Conservation (phyloP, 2,888 invertebrate species). For the Lasiommata megera region DNA sequence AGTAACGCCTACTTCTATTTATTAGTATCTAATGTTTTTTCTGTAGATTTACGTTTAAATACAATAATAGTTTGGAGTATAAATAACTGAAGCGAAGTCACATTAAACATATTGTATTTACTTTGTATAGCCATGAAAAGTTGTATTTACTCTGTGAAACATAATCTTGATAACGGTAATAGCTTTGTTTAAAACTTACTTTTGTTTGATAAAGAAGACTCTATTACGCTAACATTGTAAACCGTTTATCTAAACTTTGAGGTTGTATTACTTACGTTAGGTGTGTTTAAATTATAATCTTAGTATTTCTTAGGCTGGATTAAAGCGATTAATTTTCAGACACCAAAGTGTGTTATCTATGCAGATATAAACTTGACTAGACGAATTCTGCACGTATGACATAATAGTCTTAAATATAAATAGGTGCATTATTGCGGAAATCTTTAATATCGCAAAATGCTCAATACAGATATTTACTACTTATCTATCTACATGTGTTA, state of each 20-base stretch:
- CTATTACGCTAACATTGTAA: neutral
- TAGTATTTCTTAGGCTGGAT: neutral
- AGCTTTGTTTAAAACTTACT: neutral
- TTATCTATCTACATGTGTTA: too few relatives aligned
- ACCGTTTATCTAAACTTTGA: neutral
- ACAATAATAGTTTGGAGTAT: neutral
- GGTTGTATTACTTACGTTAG: neutral
- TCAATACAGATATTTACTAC: too few relatives aligned
- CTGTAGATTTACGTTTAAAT: neutral
- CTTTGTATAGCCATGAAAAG: constrained; percentile 45
- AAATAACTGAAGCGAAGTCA: neutral
- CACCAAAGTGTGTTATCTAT: too few relatives aligned
- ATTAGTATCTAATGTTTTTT: too few relatives aligned
- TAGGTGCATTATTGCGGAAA: too few relatives aligned
- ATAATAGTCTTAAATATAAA: too few relatives aligned
- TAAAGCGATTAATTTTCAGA: neutral
- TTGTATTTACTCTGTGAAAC: neutral
- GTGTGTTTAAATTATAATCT: neutral
- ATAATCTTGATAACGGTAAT: constrained; percentile 3
- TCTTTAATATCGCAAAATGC: too few relatives aligned
- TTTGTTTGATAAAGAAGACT: neutral
- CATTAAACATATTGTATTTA: constrained; percentile 52
- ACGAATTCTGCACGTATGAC: too few relatives aligned
- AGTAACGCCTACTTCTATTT: too few relatives aligned
- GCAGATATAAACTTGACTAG: too few relatives aligned